Evolutionary conservation across 2,113 vertebrate species (phyloP).

Genomic region (Pollachius pollachius): DNA sequence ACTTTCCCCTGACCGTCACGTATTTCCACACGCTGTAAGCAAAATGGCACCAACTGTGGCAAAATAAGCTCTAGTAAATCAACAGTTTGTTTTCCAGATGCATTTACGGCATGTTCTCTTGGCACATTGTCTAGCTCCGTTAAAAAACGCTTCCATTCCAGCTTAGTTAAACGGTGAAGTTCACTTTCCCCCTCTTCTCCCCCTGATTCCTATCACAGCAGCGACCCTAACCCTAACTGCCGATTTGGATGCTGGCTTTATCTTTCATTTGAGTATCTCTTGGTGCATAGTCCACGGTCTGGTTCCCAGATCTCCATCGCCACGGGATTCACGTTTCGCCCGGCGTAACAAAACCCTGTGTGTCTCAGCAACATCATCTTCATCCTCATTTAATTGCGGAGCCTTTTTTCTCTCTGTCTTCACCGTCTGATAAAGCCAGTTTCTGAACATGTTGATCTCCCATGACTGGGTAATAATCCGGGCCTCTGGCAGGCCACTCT

Average conservation of each 20-base stretch:
- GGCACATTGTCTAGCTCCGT: slow-evolving; percentile 28
- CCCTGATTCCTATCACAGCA: neutral
- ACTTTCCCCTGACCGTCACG: slow-evolving; percentile 53
- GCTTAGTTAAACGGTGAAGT: neutral
- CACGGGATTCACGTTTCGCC: slow-evolving; percentile 21
- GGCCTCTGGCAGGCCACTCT: slow-evolving; percentile 16
- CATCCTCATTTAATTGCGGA: slow-evolving; percentile 29
- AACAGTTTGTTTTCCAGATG: slow-evolving; percentile 36
- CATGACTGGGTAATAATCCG: slow-evolving; percentile 10
- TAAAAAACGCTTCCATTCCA: too few relatives aligned
- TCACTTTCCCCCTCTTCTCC: neutral
- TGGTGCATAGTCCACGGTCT: slow-evolving; percentile 51
- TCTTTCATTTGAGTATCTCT: slow-evolving; percentile 20
- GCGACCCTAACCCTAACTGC: slow-evolving; percentile 4
- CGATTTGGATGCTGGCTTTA: slow-evolving; percentile 28
- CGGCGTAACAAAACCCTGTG: slow-evolving; percentile 43
- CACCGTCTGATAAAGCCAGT: slow-evolving; percentile 15
- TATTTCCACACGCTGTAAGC: slow-evolving; percentile 46
- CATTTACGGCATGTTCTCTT: slow-evolving; percentile 31
- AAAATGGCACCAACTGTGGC: slow-evolving; percentile 51
- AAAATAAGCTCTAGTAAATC: slow-evolving; percentile 44
- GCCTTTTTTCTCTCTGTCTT: slow-evolving; percentile 13
- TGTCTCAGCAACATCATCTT: slow-evolving; percentile 38
- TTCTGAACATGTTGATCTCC: slow-evolving; percentile 11
- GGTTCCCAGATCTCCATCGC: slow-evolving; percentile 41